Evolutionary conservation across 2,888 invertebrate genomes (phyloP).

Genomic region (Eledone cirrhosa): DNA sequence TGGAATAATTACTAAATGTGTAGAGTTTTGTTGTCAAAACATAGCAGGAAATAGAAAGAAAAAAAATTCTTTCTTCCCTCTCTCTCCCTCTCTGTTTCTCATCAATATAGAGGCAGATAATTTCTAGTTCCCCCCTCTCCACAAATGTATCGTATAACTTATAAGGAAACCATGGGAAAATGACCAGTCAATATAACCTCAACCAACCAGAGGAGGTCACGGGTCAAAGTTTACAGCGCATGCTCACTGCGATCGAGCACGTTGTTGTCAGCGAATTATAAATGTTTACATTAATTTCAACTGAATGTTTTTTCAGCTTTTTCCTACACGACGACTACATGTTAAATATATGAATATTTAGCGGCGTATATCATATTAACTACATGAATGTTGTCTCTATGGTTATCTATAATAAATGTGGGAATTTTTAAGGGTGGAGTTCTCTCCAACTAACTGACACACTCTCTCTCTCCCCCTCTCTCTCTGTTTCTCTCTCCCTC

Average conservation of each 20-base stretch:
- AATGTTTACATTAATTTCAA: too few species aligned
- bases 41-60: too few species aligned
- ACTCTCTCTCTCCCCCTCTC: neutral
- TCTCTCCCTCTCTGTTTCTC: neutral
- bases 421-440: neutral
- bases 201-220: neutral
- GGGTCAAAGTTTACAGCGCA: neutral
- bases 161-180: conserved; percentile 22
- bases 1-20: too few species aligned
- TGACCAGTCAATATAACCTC: conserved; percentile 26
- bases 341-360: too few species aligned
- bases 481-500: neutral
- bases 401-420: neutral
- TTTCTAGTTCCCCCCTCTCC: neutral
- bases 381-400: neutral
- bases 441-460: neutral
- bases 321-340: too few species aligned
- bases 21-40: neutral
- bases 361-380: neutral
- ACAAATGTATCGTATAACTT: neutral
- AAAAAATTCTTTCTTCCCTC: neutral
- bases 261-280: too few species aligned
- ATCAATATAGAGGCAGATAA: neutral
- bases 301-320: too few species aligned
- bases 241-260: neutral